Base-by-base conservation (phyloP, 2,113 vertebrate species). In the Puntigrus tetrazona region DNA sequence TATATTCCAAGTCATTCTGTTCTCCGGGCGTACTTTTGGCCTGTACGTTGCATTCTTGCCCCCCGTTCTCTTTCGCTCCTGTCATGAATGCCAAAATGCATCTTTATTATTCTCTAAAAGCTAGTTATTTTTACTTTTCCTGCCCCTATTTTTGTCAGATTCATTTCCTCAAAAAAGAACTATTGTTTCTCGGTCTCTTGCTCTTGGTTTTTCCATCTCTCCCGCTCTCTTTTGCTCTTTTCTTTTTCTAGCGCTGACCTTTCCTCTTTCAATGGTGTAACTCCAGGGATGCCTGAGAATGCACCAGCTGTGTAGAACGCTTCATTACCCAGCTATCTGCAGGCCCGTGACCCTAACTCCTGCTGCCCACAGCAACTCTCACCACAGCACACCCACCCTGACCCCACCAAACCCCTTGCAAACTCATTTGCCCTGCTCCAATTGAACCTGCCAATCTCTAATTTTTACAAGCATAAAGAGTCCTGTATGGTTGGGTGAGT, bases 221-320 rank as follows among this genome's bases (percentile, higher is more conserved):
- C 63, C 75, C 76, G 52, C 76, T 80, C 50, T 83, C 20, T 57
- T 29, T 72, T 72, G 81, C 74, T 79, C 41, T 65, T 76, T 76
- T 91, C 89, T 87, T 82, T 75, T 87, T 83, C 84, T 50, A 84
- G 91, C 52, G 88, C 86, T 92, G 92, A 94, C 93, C 92, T 93
- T 91, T 90, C 65, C 65, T 69, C 86, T 88, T 88, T 85, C 43
- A 79, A 77, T 86, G 88, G 59, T 85, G 50, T 90, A 82, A 93
- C 93, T 92, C 47, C 77, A 86, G 92, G 92, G 87, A 27, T 90
- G 91, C 90, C 92, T 93, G 86, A 88, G 89, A 87, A 85, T 87
- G 85, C 91, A 93, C 92, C 94, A 94, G 93, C 93, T 95, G 94
- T 91, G 90, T 90, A 86, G 83, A 87, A 92, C 88, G 94, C 91